Percentiles rank a stretch among this genome's conserved stretches.
Evolutionary conservation across 2,113 vertebrate species (phyloP).

Genomic region (Eidolon helvum): DNA sequence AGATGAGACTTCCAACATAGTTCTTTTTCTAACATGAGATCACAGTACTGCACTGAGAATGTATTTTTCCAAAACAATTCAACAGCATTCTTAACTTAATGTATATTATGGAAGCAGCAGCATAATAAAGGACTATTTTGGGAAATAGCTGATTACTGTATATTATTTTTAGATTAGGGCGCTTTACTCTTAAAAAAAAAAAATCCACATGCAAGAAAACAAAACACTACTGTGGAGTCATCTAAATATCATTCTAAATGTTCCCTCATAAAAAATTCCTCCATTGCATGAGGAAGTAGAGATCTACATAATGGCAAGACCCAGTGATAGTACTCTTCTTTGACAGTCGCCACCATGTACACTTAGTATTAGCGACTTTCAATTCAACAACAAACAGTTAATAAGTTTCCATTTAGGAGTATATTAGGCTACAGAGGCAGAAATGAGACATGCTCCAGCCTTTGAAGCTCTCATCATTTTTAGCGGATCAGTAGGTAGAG

Average conservation of each 20-base stretch:
- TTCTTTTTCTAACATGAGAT: constrained; percentile 48
- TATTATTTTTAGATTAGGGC: constrained; percentile 3
- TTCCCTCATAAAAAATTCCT: constrained; percentile 37
- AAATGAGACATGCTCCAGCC: neutral
- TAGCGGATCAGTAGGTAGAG: neutral
- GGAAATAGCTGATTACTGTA: neutral
- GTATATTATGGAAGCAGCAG: neutral
- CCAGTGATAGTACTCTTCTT: neutral
- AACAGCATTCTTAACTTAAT: constrained; percentile 14
- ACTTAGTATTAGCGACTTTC: constrained; percentile 8
- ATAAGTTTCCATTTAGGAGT: neutral
- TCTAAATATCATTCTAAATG: neutral
- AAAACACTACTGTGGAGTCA: neutral
- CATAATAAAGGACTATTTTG: constrained; percentile 31
- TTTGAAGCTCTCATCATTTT: neutral
- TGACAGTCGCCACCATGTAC: neutral
- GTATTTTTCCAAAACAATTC: constrained; percentile 32
- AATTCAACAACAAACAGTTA: neutral
- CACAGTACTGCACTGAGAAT: neutral
- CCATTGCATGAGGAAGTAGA: neutral
- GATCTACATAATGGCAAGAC: neutral
- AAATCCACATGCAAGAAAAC: neutral
- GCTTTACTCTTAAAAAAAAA: constrained; percentile 10
- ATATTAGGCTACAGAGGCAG: neutral
- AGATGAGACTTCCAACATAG: neutral